Evolutionary conservation across 2,888 invertebrate genomes (phyloP), one percentile per base, ranked within the genome.

Genomic region (Coelinius sp.): DNA sequence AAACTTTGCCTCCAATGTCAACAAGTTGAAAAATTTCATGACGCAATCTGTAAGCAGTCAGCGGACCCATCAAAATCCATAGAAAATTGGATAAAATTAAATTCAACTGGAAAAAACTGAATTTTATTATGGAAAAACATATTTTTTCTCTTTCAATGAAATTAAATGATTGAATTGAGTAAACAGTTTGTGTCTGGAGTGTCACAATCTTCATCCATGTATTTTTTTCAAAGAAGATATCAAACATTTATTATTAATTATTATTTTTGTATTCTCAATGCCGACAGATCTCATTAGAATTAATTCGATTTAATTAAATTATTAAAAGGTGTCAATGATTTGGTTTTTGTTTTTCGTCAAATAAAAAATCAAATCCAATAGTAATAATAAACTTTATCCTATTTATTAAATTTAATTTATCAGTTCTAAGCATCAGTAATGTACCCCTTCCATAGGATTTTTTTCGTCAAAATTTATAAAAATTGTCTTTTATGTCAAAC

Each of bases 201-300:
- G 4, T 7, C 31, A 31, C 31, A 25, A 53, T 7, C 10, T 56
- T 17, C 56, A 8, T 49, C 20, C 8, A 49, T 8, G 46, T 49
- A 49, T 49, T 49, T 20, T 49, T n/a, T 20, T 27, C 31, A 17
- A 56, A n/a, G 7, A 17, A 14, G 17, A 14, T 8, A 56, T 14
- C 31, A 27, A 31, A 31, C 8, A 17, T 24, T 53, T 25, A 12
- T 24, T 14, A 17, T 27, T 10, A 20, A 24, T 31, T 14, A 56
- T 6, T 14, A n/a, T 27, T 17, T 17, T 31, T n/a, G 27, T 1
- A 14, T 14, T 31, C 56, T 14, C 56, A 22, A 12, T 12, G 52
- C 52, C 24, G 52, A 52, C 24, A 24, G 56, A 56, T 56, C 31
- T 56, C 56, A 56, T 17, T 56, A 56, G 56, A 31, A 56, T 56